phyloP scores from a whole-genome alignment of 2,113 vertebrate species.

The Siniperca knerii region DNA sequence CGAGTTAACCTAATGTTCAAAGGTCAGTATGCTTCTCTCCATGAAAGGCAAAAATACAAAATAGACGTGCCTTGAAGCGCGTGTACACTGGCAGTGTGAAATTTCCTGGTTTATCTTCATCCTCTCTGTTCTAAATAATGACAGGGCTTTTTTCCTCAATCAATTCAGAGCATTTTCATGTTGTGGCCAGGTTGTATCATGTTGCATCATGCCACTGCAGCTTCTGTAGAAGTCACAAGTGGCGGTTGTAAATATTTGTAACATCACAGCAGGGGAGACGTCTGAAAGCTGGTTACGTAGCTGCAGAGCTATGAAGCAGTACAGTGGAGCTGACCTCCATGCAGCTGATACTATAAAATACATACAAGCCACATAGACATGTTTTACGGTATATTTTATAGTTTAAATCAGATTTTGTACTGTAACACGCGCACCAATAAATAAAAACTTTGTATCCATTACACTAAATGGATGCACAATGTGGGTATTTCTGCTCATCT shows the following conservation, averaged over 20 bases:
- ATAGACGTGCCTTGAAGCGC: neutral
- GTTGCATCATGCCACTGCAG: constrained; percentile 19
- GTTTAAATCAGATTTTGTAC: no score
- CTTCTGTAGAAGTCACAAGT: constrained; percentile 7
- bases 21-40: neutral
- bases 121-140: neutral
- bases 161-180: neutral
- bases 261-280: constrained; percentile 1
- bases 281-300: constrained; percentile 32
- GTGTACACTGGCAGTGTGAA: neutral
- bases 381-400: neutral
- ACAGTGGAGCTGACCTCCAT: neutral
- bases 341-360: constrained; percentile 10
- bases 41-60: neutral
- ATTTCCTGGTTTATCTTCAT: neutral
- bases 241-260: constrained; percentile 30
- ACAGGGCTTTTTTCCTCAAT: neutral
- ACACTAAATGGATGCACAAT: no score
- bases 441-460: no score
- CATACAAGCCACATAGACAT: neutral
- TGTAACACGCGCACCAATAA: no score
- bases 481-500: no score
- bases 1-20: neutral
- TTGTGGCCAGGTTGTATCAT: constrained; percentile 1
- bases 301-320: constrained; percentile 34